Evolutionary conservation across 2,113 vertebrate genomes (phyloP).

Genomic region (Perca flavescens): DNA sequence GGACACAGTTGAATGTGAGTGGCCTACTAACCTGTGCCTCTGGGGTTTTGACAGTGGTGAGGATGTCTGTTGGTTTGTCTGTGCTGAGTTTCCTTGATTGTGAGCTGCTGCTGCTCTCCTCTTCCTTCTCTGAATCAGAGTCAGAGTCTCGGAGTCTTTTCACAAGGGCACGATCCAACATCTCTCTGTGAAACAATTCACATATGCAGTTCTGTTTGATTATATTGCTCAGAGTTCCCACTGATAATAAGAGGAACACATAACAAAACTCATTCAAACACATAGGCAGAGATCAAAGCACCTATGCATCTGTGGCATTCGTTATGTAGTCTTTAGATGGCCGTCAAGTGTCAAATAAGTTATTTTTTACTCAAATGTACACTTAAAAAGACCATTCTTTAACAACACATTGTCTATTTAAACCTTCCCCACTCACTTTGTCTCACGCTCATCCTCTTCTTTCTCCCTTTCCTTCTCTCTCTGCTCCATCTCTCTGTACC

Average conservation of each 20-base stretch:
- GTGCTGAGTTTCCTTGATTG: fast-evolving
- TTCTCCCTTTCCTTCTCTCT: slow-evolving; percentile 84
- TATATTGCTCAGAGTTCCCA: not conserved
- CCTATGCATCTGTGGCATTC: not conserved
- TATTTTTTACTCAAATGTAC: not conserved
- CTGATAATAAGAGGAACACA: not conserved
- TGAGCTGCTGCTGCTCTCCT: not conserved
- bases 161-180: slow-evolving; percentile 88
- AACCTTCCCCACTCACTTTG: slow-evolving; percentile 83
- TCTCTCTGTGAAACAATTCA: slow-evolving; percentile 80
- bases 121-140: slow-evolving; percentile 84
- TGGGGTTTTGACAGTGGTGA: slow-evolving; percentile 81
- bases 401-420: not conserved
- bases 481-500: slow-evolving; percentile 87
- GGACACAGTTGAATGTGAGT: not conserved
- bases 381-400: not conserved
- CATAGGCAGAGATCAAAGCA: not conserved
- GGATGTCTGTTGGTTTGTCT: slow-evolving; percentile 88
- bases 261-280: not conserved
- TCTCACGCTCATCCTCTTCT: slow-evolving; percentile 92
- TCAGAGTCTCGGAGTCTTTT: slow-evolving; percentile 90
- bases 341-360: not conserved
- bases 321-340: not conserved
- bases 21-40: slow-evolving; percentile 60
- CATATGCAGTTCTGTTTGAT: not conserved